These are phyloP conservation scores for Neoniphon sammara DNA, from an alignment of 2,797 vertebrate genomes.

Conservation along the genomic window DNA sequence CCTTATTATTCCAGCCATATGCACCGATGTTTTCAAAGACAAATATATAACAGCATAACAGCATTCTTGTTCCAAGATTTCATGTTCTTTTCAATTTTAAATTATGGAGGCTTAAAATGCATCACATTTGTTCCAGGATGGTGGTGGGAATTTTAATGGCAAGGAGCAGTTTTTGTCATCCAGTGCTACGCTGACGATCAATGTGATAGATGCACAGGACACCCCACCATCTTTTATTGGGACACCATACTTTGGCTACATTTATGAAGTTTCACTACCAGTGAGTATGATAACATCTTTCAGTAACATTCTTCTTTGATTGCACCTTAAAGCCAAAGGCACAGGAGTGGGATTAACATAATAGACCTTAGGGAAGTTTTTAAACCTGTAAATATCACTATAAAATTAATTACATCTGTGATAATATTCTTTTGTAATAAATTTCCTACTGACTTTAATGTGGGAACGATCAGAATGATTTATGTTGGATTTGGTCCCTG, in stretches of 20 bases:
- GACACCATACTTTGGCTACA: constrained; percentile 92
- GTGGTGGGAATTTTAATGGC: constrained; percentile 91
- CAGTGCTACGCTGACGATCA: constrained; percentile 90
- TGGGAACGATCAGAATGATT: neutral
- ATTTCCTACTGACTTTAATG: neutral
- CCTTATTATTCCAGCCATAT: neutral
- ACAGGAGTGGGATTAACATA: neutral
- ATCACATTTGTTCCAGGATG: constrained; percentile 84
- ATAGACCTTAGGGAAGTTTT: neutral
- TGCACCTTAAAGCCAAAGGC: neutral
- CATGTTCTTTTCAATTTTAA: too few species aligned
- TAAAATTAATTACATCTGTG: neutral
- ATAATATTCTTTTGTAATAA: too few species aligned
- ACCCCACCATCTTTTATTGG: constrained; percentile 90
- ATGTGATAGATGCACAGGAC: constrained; percentile 93
- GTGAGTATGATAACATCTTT: constrained; percentile 80
- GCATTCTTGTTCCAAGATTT: too few species aligned
- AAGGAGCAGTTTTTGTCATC: constrained; percentile 90
- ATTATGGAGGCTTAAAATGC: neutral
- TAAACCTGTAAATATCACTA: neutral
- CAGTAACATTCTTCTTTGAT: neutral
- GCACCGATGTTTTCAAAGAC: too few species aligned
- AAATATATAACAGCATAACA: too few species aligned
- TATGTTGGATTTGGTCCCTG: neutral
- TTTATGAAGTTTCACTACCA: constrained; percentile 91